Base-by-base conservation (phyloP, 2,888 invertebrate species). In the Agapostemon virescens region DNA sequence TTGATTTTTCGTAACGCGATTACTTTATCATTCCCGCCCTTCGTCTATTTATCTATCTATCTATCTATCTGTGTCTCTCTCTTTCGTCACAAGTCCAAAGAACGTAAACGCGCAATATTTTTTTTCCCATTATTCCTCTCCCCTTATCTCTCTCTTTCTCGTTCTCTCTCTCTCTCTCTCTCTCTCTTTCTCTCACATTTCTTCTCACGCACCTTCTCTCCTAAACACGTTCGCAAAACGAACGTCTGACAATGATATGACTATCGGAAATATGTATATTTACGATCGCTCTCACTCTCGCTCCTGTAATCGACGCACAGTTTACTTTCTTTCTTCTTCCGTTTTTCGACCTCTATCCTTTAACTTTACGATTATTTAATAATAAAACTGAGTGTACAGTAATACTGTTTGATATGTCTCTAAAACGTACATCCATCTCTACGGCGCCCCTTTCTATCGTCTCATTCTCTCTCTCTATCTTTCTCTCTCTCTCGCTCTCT, bases 361-460 rank as follows among this genome's bases (percentile, higher is more conserved):
- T 84, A 77, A 80, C 86, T 87, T 81, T 88, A 88, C 61, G 69
- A 84, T 83, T 83, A 84, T 82, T 80, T 82, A 81, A 63, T 77
- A 86, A 70, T 89, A 88, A 88, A 91, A 90, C 88, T 85, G 91
- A 90, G 90, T 90, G 87, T 88, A 90, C 91, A 90, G 89, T 92
- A 92, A 92, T 92, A 92, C 92, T 91, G 91, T 88, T 91, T 92
- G 92, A 92, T 92, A 92, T 92, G 92, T 92, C 86, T 90, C 90
- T 91, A 91, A 81, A 84, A 90, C 86, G 88, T 90, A 90, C 87
- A 89, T 86, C 87, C 80, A 88, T 87, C 88, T 88, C 69, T 72
- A 87, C 88, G 68, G 63, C 69, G 55, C 61, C 71, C 67, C 45
- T 55, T 26, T 40, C 64, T 63, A 55, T 79, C 81, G 68, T 81